phyloP scores from a whole-genome alignment of 2,113 vertebrate genomes.

The Psilopogon haemacephalus region DNA sequence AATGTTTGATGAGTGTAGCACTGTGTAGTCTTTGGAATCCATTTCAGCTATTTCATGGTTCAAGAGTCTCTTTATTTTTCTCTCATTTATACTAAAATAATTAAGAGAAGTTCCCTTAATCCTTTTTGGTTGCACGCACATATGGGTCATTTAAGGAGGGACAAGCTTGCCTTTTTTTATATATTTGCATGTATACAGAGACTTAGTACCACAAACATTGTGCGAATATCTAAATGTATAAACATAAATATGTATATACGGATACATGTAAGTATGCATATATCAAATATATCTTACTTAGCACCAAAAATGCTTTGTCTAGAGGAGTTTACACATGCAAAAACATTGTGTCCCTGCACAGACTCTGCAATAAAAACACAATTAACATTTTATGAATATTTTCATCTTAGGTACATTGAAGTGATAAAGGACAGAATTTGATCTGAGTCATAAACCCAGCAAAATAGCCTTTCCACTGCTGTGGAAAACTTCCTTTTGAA shows the following conservation, averaged over 20 bases:
- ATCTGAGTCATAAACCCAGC: conserved; percentile 46
- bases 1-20: neutral
- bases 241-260: neutral
- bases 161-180: neutral
- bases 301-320: neutral
- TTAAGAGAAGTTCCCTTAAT: neutral
- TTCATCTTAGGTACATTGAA: conserved; percentile 37
- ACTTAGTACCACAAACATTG: neutral
- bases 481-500: conserved; percentile 15
- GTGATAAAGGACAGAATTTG: conserved; percentile 33
- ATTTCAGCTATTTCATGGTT: neutral
- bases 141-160: neutral
- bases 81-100: neutral
- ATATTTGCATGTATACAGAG: neutral
- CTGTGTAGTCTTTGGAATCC: neutral
- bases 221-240: neutral
- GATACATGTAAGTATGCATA: neutral
- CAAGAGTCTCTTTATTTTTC: neutral
- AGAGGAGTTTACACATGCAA: neutral
- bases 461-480: conserved; percentile 23
- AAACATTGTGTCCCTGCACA: neutral
- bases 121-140: neutral
- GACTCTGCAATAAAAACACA: conserved; percentile 25
- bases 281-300: neutral
- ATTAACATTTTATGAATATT: conserved; percentile 55